Conservation (phyloP, 1,140 invertebrate species). For the Luehdorfia chinensis region DNA sequence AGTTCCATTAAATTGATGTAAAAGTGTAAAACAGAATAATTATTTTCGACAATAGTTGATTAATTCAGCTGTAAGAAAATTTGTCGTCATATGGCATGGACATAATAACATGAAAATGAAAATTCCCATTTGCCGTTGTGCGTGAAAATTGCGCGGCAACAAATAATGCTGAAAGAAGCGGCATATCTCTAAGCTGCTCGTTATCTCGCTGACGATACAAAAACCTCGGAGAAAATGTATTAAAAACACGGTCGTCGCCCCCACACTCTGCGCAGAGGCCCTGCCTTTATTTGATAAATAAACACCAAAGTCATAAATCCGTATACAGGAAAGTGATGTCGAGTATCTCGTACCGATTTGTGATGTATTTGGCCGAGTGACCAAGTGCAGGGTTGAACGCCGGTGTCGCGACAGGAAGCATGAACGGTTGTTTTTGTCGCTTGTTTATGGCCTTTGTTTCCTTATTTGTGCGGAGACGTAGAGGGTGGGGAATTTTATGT, state of each 20-base stretch:
- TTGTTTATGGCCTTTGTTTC: conserved; percentile 44
- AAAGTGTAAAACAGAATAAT: no score
- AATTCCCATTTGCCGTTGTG: conserved; percentile 25
- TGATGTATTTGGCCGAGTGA: conserved; percentile 34
- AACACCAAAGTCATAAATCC: conserved; percentile 45
- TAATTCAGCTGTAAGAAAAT: conserved; percentile 9
- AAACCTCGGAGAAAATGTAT: conserved; percentile 49
- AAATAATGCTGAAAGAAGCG: conserved; percentile 44
- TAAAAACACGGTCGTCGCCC: conserved; percentile 22
- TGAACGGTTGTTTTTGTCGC: conserved; percentile 36
- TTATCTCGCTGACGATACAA: conserved; percentile 55
- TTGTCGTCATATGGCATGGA: conserved; percentile 25
- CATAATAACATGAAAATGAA: conserved; percentile 30
- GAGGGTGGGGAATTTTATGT: conserved; percentile 2
- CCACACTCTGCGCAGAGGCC: no score
- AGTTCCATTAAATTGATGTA: no score
- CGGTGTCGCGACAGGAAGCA: conserved; percentile 37
- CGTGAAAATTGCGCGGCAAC: conserved; percentile 33
- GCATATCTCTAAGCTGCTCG: conserved; percentile 37
- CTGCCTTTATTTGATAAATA: conserved; percentile 47
- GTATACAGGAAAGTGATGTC: conserved; percentile 20
- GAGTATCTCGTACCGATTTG: conserved; percentile 26
- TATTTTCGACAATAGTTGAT: no score
- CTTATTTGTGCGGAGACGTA: conserved; percentile 29
- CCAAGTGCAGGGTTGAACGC: conserved; percentile 23